A percentile compares a stretch with the other conserved stretches of the same genome.
Evolutionary conservation across 2,888 invertebrate genomes (phyloP).

Genomic region (Clitarchus hookeri): DNA sequence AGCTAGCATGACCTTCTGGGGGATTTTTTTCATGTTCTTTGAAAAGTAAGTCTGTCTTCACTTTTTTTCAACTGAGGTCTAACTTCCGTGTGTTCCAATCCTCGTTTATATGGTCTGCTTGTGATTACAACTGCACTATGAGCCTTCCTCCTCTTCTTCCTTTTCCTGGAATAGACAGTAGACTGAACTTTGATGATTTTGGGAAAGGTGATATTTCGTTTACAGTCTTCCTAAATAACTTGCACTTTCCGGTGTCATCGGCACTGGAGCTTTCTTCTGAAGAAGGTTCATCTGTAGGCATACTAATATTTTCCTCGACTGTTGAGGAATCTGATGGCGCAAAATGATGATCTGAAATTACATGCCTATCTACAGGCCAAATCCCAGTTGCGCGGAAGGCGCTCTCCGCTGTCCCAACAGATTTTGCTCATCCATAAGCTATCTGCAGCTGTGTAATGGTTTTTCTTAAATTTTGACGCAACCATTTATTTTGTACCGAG

Average conservation of each 20-base stretch:
- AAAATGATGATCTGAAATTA: conserved; percentile 30
- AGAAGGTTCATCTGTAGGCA: too few species aligned
- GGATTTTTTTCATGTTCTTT: too few species aligned
- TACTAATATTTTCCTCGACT: background rate
- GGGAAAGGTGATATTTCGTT: conserved; percentile 33
- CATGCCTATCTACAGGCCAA: conserved; percentile 42
- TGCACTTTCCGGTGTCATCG: too few species aligned
- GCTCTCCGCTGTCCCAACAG: too few species aligned
- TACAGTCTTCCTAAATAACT: too few species aligned
- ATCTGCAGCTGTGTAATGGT: too few species aligned
- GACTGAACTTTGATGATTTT: conserved; percentile 16
- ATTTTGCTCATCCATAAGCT: conserved; percentile 40
- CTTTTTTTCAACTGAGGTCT: too few species aligned
- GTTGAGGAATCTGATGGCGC: conserved; percentile 20
- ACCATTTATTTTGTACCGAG: conserved; percentile 36
- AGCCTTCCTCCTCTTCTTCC: conserved; percentile 6
- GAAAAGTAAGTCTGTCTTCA: too few species aligned
- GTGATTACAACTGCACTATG: conserved; percentile 36
- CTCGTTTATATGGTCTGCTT: conserved; percentile 32
- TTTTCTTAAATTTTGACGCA: too few species aligned
- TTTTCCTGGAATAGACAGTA: background rate
- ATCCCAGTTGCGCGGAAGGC: conserved; percentile 40
- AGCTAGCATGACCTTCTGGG: too few species aligned
- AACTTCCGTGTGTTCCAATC: too few species aligned
- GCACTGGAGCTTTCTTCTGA: too few species aligned